phyloP scores from a whole-genome alignment of 2,888 invertebrate species.

The Disparrhopalites patrizii region DNA sequence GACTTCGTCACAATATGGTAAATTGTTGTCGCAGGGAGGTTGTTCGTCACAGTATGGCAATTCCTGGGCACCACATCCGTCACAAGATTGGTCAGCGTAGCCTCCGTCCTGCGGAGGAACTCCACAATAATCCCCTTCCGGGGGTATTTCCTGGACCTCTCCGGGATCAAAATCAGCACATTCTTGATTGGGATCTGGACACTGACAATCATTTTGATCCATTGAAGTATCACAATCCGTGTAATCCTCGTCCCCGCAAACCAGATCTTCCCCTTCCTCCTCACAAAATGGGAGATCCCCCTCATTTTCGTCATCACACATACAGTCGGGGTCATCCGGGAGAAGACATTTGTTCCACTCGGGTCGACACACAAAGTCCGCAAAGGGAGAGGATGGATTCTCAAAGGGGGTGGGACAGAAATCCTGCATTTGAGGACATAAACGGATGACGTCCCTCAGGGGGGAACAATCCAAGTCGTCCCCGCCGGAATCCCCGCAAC shows the following conservation, averaged over 20 bases:
- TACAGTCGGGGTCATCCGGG: neutral
- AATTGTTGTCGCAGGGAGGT: neutral
- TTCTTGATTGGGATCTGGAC: neutral
- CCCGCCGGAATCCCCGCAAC: neutral
- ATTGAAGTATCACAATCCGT: neutral
- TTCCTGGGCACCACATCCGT: neutral
- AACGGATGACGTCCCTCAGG: neutral
- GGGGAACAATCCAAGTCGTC: neutral
- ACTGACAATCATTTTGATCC: neutral
- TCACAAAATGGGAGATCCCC: neutral
- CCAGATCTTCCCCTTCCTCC: neutral
- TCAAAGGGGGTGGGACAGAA: constrained; percentile 12
- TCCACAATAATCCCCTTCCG: too few relatives aligned
- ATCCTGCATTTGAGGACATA: neutral
- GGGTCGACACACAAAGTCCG: constrained; percentile 2
- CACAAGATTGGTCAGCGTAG: neutral
- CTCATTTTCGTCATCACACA: neutral
- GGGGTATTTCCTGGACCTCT: too few relatives aligned
- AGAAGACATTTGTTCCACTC: constrained; percentile 1
- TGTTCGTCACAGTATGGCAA: constrained; percentile 7
- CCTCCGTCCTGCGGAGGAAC: neutral
- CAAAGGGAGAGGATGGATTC: neutral
- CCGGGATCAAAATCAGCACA: neutral
- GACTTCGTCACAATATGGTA: constrained; percentile 2
- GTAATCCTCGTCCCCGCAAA: neutral